Evolutionary conservation across 2,888 invertebrate species (phyloP).

Genomic region (Chrysolina haemoptera): DNA sequence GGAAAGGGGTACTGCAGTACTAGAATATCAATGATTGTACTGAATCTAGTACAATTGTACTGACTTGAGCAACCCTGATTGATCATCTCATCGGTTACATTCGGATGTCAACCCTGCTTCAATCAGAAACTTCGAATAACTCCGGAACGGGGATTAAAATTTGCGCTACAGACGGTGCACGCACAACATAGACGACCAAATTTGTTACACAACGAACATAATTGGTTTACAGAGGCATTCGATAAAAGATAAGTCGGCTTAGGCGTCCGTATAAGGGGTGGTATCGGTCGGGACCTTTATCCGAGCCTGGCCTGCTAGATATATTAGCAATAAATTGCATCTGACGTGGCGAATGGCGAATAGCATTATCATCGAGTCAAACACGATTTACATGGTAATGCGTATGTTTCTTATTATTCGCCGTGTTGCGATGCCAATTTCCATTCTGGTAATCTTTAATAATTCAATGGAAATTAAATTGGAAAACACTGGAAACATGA

Average conservation of each 20-base stretch:
- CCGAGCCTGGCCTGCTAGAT: conserved; percentile 51
- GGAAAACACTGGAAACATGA: conserved; percentile 20
- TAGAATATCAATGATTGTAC: too few species aligned
- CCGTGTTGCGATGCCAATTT: conserved; percentile 20
- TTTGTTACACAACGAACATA: conserved; percentile 50
- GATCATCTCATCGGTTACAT: not conserved
- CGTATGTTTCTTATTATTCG: conserved; percentile 50
- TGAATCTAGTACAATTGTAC: too few species aligned
- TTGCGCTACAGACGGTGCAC: not conserved
- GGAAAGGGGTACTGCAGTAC: too few species aligned
- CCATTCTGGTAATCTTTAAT: conserved; percentile 28
- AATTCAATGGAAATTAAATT: conserved; percentile 26
- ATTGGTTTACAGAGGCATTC: conserved; percentile 56
- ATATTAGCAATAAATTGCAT: conserved; percentile 64
- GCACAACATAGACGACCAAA: conserved; percentile 31
- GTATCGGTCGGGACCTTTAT: conserved; percentile 40
- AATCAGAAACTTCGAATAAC: not conserved
- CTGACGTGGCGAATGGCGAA: conserved; percentile 52
- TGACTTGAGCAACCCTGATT: too few species aligned
- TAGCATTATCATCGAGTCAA: conserved; percentile 53
- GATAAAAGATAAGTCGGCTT: conserved; percentile 58
- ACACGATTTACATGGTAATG: conserved; percentile 47
- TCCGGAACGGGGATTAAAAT: conserved; percentile 2
- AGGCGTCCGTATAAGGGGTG: conserved; percentile 48
- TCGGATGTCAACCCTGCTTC: not conserved